Evolutionary conservation across 2,797 vertebrate genomes (phyloP), one percentile per base, ranked within the genome.

Genomic region (Hydrophis major): DNA sequence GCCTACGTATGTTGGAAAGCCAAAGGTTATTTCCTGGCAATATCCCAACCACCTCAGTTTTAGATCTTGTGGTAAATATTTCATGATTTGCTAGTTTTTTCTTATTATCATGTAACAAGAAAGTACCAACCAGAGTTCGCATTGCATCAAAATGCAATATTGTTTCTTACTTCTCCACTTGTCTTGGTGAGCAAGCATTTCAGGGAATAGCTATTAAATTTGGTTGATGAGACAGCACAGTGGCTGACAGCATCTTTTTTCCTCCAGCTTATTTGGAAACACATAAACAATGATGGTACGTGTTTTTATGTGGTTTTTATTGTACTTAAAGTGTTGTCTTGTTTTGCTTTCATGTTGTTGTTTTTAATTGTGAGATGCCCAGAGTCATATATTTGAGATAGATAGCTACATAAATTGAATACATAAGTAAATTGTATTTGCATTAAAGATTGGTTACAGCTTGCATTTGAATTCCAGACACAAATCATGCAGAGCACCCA

Each of bases 11-110:
- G 92, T 88, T n/a, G 11, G 86, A 59, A 47, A 90, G 61, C 37
- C 50, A 93, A 56, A 87, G 61, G 92, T 93, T 90, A 93, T 93
- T 93, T 90, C 89, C 12, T 87, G 90, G 90, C 59, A 93, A 59
- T 69, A 50, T 90, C 89, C 83, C 53, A 87, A 90, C 27, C 6
- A 37, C 87, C 56, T 90, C 89, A 90, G 90, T 90, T 90, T 87
- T 90, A 86, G 92, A 74, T 90, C 86, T 25, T 32, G 8, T 53
- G 12, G 42, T 88, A 90, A 93, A 93, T 93, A 93, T 90, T 90
- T 90, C 55, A 93, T 90, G 92, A 88, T 88, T 53, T 90, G 83
- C 83, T 93, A 42, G 53, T 89, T 90, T 92, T 92, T 28, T n/a
- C 87, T 90, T 87, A 90, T 87, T 57, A 74, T 88, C 89, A 59